Evolutionary conservation across 2,113 vertebrate species (phyloP), one percentile per base, ranked within the genome.

Genomic region (Rhinichthys klamathensis): DNA sequence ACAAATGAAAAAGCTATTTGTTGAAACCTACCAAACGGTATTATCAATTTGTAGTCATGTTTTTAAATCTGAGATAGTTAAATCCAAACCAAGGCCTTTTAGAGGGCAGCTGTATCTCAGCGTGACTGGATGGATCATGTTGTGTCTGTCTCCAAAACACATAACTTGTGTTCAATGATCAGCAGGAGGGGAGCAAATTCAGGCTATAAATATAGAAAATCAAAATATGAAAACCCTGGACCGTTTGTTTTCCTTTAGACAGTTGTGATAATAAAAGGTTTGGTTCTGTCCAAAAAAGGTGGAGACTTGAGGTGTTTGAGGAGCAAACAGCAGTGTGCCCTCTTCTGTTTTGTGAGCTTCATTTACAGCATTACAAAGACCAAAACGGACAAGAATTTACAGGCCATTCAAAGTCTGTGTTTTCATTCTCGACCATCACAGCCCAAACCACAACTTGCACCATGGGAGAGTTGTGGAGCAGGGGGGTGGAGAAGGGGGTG

Each of bases 21-120:
- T 27, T 32, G 11, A 79, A 78, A 18, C 18, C 2, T 58, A 44
- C 12, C 56, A 41, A 61, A 41, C 35, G 13, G 41, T 30, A 79
- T 65, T 63, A 30, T 60, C 21, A 56, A 16, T 63, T 61, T 58
- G 25, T 13, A 23, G 41, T 23, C 10, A 25, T 63, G 18, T 69
- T 82, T 78, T 27, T 44, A 21, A 77, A 27, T 27, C 15, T 3
- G 27, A 46, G 32, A 82, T 49, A 25, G 30, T 56, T 25, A n/a
- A 82, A 69, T 67, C 18, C 49, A 82, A n/a, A 51, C 18, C 65
- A 82, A 46, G 60, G 25, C 58, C 49, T 67, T 81, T 60, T 75
- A 81, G 7, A 51, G 44, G 67, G 41, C 88, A 87, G 88, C 79
- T 87, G 79, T 51, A 73, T 11, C 77, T 58, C 87, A 54, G 82